These are phyloP conservation scores for Chymomyza fuscimana DNA, from an alignment of 2,888 invertebrate genomes.

Conservation along the genomic window DNA sequence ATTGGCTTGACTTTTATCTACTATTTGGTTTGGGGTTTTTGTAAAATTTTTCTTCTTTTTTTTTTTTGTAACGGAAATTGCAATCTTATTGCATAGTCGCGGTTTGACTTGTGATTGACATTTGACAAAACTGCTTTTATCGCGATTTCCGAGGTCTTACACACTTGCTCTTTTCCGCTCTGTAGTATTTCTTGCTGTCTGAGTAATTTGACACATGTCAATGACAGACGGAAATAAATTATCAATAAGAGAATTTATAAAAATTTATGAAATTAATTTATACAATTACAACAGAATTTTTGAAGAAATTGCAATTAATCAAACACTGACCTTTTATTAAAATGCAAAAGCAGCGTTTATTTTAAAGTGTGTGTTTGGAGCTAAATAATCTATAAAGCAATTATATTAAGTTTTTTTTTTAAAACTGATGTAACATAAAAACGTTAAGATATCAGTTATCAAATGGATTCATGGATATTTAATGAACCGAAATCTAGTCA, in stretches of 20 bases:
- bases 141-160: background rate
- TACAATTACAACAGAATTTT: slow-evolving; percentile 7
- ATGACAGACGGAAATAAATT: slow-evolving; percentile 29
- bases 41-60: slow-evolving; percentile 4
- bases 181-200: background rate
- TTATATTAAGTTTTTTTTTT: no score
- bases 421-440: no score
- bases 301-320: background rate
- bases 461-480: no score
- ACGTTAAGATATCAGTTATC: no score
- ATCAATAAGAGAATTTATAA: background rate
- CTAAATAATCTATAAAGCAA: no score
- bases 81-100: slow-evolving; percentile 54
- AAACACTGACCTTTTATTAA: slow-evolving; percentile 12
- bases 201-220: slow-evolving; percentile 51
- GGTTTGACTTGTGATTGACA: slow-evolving; percentile 70
- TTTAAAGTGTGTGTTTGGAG: background rate
- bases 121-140: slow-evolving; percentile 31
- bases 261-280: background rate
- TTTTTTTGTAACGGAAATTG: slow-evolving; percentile 58
- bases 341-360: background rate
- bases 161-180: slow-evolving; percentile 6
- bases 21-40: slow-evolving; percentile 35
- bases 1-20: slow-evolving; percentile 23
- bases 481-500: no score